These are phyloP conservation scores for Geophilus truncorum DNA, from an alignment of 2,888 invertebrate genomes.

Conservation along the genomic window DNA sequence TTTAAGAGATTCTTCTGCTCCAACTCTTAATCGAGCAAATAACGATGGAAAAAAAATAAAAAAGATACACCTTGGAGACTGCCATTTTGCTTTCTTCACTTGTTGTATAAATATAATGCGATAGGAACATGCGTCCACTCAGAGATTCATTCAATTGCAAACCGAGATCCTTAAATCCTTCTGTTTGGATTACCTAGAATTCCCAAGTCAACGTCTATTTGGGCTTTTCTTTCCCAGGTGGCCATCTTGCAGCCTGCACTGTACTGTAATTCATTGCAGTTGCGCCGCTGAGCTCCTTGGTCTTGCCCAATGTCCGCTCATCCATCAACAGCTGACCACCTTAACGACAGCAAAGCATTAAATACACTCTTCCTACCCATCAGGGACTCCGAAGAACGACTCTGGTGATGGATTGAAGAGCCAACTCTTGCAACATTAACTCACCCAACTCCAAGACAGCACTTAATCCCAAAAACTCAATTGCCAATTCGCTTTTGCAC, in stretches of 20 bases:
- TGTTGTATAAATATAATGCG: not conserved
- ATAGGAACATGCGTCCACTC: not conserved
- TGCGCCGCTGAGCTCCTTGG: not conserved
- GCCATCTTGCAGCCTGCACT: not conserved
- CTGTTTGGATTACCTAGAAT: not conserved
- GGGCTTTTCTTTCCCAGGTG: conserved; percentile 1
- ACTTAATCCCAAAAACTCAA: not conserved
- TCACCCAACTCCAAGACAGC: not conserved
- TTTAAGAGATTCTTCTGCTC: not conserved
- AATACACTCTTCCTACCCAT: conserved; percentile 8
- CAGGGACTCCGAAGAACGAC: not conserved
- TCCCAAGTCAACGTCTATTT: conserved; percentile 3
- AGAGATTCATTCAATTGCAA: not conserved
- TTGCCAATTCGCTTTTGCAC: not conserved
- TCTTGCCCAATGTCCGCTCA: conserved; percentile 20
- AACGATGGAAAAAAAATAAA: not conserved
- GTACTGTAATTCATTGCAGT: not conserved
- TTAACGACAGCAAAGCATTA: conserved; percentile 7
- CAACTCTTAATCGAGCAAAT: conserved; percentile 16
- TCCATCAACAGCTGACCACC: conserved; percentile 20
- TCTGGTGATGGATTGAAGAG: conserved; percentile 8
- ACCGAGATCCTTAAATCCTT: not conserved
- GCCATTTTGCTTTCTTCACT: not conserved
- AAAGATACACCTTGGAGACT: not conserved
- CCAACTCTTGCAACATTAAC: conserved; percentile 8